Conservation (phyloP, 2,113 vertebrate genomes). For the Emberiza fucata region DNA sequence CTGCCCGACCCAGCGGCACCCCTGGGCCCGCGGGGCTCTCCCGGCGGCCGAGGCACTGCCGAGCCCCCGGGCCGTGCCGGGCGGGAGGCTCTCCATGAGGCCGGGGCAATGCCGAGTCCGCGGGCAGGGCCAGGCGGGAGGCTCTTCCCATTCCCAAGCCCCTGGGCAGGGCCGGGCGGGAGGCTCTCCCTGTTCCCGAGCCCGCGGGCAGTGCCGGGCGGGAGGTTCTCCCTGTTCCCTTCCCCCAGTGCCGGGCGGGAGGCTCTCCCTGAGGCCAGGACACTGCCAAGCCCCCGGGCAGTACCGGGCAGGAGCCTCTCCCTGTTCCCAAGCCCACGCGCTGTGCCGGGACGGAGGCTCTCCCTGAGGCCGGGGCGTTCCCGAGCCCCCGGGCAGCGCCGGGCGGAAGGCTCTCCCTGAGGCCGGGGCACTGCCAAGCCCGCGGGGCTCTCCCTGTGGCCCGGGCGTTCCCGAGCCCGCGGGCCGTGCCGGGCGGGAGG, state of each 20-base stretch:
- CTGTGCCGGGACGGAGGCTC: too few relatives aligned
- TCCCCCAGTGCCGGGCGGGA: accelerated
- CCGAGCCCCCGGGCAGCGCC: background rate
- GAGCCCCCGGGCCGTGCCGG: too few relatives aligned
- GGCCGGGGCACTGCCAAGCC: too few relatives aligned
- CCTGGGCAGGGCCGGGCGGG: too few relatives aligned
- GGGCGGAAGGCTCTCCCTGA: too few relatives aligned
- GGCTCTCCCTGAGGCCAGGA: background rate
- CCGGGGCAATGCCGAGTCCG: background rate
- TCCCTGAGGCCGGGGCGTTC: too few relatives aligned
- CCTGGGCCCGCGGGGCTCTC: background rate
- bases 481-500: background rate
- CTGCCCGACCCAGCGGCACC: background rate
- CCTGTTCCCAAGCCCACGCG: too few relatives aligned
- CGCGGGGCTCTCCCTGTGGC: too few relatives aligned
- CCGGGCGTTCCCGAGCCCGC: too few relatives aligned
- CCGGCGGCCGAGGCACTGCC: accelerated
- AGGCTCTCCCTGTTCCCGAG: too few relatives aligned
- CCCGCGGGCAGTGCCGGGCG: background rate
- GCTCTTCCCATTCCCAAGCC: too few relatives aligned
- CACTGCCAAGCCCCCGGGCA: background rate
- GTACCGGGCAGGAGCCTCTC: background rate
- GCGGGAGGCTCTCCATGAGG: too few relatives aligned
- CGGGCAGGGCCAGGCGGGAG: background rate
- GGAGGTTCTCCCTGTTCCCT: background rate